phyloP scores from a whole-genome alignment of 2,797 vertebrate species.

The Rhynchotus rufescens region DNA sequence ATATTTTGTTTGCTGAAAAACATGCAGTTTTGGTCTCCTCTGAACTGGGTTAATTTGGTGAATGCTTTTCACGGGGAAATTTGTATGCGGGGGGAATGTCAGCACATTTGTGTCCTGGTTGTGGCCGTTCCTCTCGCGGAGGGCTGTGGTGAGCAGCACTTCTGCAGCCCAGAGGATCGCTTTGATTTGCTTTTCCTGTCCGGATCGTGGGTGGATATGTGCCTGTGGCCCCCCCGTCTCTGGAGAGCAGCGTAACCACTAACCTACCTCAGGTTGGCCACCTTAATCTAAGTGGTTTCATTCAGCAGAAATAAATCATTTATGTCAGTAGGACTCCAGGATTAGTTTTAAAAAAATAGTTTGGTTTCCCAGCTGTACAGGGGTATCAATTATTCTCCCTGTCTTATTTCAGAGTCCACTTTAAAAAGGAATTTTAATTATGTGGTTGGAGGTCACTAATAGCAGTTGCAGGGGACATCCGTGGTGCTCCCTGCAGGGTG shows the following conservation, averaged over 20 bases:
- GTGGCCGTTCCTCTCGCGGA: neutral
- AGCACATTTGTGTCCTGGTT: slow-evolving; percentile 50
- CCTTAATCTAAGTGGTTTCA: slow-evolving; percentile 65
- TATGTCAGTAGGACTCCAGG: slow-evolving; percentile 45
- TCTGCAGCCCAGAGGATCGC: slow-evolving; percentile 24
- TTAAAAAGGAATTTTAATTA: slow-evolving; percentile 44
- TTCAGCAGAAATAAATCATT: slow-evolving; percentile 58
- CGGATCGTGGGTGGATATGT: slow-evolving; percentile 16
- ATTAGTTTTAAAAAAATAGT: slow-evolving; percentile 43
- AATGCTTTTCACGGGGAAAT: slow-evolving; percentile 33
- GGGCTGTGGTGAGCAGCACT: slow-evolving; percentile 34
- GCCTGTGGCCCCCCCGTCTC: neutral
- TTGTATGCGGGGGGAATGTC: neutral
- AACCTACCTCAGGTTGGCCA: slow-evolving; percentile 60
- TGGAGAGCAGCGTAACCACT: slow-evolving; percentile 60
- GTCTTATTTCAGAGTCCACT: neutral
- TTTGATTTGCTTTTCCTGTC: slow-evolving; percentile 31
- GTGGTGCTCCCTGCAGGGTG: neutral
- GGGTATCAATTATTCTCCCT: slow-evolving; percentile 1
- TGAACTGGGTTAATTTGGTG: slow-evolving; percentile 27
- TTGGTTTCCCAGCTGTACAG: neutral
- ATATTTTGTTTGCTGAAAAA: slow-evolving; percentile 57
- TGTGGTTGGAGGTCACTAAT: slow-evolving; percentile 6
- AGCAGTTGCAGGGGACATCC: neutral
- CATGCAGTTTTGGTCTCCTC: slow-evolving; percentile 47